Evolutionary conservation across 2,888 invertebrate genomes (phyloP), one percentile per base, ranked within the genome.

Genomic region (Argynnis bischoffii): DNA sequence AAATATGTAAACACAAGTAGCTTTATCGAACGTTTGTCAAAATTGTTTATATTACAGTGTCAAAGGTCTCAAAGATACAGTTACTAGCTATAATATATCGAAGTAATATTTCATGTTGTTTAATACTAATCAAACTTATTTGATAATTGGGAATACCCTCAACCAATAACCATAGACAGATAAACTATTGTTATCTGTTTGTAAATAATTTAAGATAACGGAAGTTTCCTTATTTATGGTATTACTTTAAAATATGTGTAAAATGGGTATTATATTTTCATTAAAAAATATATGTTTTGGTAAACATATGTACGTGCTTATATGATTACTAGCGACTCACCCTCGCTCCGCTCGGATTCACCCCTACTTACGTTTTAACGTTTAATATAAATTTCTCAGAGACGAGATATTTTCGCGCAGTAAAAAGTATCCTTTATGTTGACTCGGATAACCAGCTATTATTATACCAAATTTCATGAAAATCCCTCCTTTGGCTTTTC

Each of bases 31-130:
- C 35, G 35, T 41, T 41, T 1, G 8, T 8, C 11, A 41, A 31
- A 11, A 31, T 59, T 48, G 59, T 59, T 59, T 59, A 31, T 31
- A 2, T 59, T 48, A 48, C 26, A 26, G 59, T 16, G 59, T 59
- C 48, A 59, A 48, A 59, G 31, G 59, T 59, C 26, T 31, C 3
- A 48, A 31, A 59, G 59, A 59, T 59, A 59, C 26, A 13, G 72
- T 75, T 87, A 85, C 79, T 85, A 81, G 67, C 75, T 73, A 35
- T 26, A 15, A 47, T 15, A 16, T 59, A 47, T 26, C n/a, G 13
- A 48, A 59, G n/a, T 48, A 31, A 59, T 59, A 47, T 48, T 59
- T n/a, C 16, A 47, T 48, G n/a, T 26, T 1, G 31, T 16, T 59
- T n/a, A 48, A 13, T 59, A 59, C 48, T 26, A 48, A 59, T 48